Base-by-base conservation (phyloP, 2,888 invertebrate genomes). In the Griposia aprilina region DNA sequence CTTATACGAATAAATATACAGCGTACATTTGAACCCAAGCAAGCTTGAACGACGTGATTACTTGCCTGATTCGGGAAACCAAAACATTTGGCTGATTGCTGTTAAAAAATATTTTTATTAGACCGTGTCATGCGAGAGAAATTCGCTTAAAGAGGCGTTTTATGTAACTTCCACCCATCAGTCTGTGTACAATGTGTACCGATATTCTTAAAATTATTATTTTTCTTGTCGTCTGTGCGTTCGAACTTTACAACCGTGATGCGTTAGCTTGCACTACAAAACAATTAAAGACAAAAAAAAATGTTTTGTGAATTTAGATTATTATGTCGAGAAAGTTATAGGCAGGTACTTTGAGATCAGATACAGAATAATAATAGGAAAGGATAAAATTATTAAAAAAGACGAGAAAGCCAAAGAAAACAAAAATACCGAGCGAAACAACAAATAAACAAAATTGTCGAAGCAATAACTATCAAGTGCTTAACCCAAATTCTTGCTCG, bases 1-100 rank as follows among this genome's bases (percentile, higher is more conserved):
- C 86, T 84, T 86, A 68, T 41, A 60, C 70, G 70, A 84, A 78
- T 85, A 75, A 36, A 85, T 85, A 45, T 84, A 76, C 41, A 67
- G 70, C 55, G 70, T 52, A 73, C 69, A 84, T 82, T 82, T 86
- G 73, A 71, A 74, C 60, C 73, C 78, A 74, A 67, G 65, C 70
- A 62, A 71, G 73, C 70, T 66, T 67, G 63, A 85, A 82, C 75
- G 75, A 76, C 59, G 72, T 76, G 78, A 82, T 82, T 85, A 67
- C 73, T 76, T 67, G 69, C 59, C 60, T 75, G 62, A 78, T 82
- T 82, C 48, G 26, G 73, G 66, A 78, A 80, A 72, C 86, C 82
- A 65, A 82, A 82, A 70, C 65, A 85, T 82, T 70, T 73, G 30
- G 59, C 67, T 75, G 74, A 72, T 69, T 76, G 70, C 76, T 73